Evolutionary conservation across 1,140 invertebrate genomes (phyloP).

Genomic region (Neoseiulus cucumeris): DNA sequence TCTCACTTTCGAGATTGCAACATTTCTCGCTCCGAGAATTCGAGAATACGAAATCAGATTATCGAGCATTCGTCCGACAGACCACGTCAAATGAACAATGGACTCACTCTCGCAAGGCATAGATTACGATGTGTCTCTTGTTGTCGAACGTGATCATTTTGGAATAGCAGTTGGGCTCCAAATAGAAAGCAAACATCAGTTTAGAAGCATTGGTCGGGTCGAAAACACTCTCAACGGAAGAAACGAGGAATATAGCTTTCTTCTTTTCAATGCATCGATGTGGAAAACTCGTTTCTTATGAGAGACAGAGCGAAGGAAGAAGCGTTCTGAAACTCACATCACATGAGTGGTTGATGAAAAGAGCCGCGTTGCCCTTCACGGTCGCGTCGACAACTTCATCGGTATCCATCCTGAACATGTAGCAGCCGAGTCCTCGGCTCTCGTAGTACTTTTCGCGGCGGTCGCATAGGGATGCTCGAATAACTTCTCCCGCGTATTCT

Average conservation of each 20-base stretch:
- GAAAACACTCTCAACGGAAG: too few species aligned
- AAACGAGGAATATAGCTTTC: too few species aligned
- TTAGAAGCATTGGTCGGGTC: too few species aligned
- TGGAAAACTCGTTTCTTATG: too few species aligned
- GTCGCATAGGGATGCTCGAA: constrained; percentile 68
- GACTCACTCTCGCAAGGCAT: constrained; percentile 50
- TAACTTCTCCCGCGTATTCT: constrained; percentile 85
- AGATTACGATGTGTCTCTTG: constrained; percentile 89
- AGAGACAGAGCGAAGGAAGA: too few species aligned
- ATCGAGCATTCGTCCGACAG: too few species aligned
- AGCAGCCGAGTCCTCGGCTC: constrained; percentile 60
- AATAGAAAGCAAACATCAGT: constrained; percentile 44
- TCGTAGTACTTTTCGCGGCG: constrained; percentile 79
- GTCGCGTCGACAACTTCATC: constrained; percentile 90
- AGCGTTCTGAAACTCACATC: constrained; percentile 43
- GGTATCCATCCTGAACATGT: constrained; percentile 91
- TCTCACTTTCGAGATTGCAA: too few species aligned
- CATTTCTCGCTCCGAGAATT: too few species aligned
- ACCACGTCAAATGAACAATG: too few species aligned
- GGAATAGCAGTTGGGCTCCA: constrained; percentile 88
- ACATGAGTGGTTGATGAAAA: constrained; percentile 92
- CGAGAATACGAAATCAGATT: too few species aligned
- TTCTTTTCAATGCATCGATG: too few species aligned
- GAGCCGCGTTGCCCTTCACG: constrained; percentile 80
- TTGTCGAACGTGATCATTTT: constrained; percentile 80